A percentile compares a stretch with the other conserved stretches of the same genome.
Evolutionary conservation across 2,888 invertebrate species (phyloP).

Genomic region (Morpho deidamia): DNA sequence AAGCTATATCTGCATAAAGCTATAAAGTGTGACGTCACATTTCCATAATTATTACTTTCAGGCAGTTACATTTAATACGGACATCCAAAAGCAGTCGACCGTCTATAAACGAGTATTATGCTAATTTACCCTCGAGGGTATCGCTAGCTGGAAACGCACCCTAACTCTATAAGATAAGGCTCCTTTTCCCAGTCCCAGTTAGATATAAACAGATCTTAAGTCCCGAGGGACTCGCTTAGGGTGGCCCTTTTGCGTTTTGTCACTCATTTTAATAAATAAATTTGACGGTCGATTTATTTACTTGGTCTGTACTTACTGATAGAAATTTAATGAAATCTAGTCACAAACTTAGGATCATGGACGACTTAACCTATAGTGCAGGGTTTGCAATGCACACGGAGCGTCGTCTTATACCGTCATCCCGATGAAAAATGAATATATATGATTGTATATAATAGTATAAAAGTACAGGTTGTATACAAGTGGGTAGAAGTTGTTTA

Average conservation of each 20-base stretch:
- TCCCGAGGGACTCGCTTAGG: conserved; percentile 8
- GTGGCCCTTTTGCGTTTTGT: conserved; percentile 16
- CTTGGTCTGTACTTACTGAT: too few species aligned
- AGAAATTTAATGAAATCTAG: too few species aligned
- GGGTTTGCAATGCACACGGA: too few species aligned
- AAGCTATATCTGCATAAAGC: background rate
- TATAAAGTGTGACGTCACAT: conserved; percentile 14
- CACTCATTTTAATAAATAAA: conserved; percentile 18
- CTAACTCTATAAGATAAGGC: background rate
- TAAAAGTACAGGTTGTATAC: too few species aligned
- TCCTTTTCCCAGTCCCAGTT: too few species aligned
- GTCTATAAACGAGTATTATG: conserved; percentile 25
- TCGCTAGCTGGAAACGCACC: background rate
- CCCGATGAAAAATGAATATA: too few species aligned
- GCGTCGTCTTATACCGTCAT: too few species aligned
- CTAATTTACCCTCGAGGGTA: conserved; percentile 17
- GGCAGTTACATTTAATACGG: conserved; percentile 22
- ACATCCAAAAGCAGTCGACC: conserved; percentile 17
- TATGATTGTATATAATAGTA: too few species aligned
- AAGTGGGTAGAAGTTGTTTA: too few species aligned
- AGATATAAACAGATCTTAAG: conserved; percentile 13
- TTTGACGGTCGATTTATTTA: conserved; percentile 3
- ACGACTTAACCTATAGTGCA: too few species aligned
- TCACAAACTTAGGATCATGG: too few species aligned
- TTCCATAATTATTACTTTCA: conserved; percentile 25